phyloP scores from a whole-genome alignment of 1,140 invertebrate genomes.

The Bombus confusus region DNA sequence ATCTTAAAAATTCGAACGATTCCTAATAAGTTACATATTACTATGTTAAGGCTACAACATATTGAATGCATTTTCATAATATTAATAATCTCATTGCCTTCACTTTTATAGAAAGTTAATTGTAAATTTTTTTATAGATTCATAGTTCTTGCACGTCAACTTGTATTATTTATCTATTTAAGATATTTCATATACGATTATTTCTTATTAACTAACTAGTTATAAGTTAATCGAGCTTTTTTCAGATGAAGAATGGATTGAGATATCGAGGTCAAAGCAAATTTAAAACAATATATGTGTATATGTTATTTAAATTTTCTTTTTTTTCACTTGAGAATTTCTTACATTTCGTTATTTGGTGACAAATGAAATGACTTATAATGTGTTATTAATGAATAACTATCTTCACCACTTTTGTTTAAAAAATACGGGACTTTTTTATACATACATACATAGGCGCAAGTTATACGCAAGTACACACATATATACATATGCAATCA shows the following conservation, averaged over 20 bases:
- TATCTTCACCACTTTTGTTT: slow-evolving; percentile 50
- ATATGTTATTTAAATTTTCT: slow-evolving; percentile 45
- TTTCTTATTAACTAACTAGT: slow-evolving; percentile 42
- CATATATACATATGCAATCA: slow-evolving; percentile 58
- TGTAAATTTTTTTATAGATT: slow-evolving; percentile 49
- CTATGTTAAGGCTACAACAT: slow-evolving; percentile 50
- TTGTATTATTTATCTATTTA: slow-evolving; percentile 33
- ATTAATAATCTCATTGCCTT: slow-evolving; percentile 53
- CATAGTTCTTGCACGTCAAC: slow-evolving; percentile 32
- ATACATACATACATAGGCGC: slow-evolving; percentile 67
- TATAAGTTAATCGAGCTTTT: slow-evolving; percentile 37
- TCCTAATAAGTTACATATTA: slow-evolving; percentile 51
- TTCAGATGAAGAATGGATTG: slow-evolving; percentile 33
- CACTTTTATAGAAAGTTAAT: slow-evolving; percentile 54
- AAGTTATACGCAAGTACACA: slow-evolving; percentile 58
- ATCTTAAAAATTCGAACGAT: slow-evolving; percentile 49
- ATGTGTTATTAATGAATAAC: slow-evolving; percentile 50
- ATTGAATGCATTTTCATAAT: slow-evolving; percentile 41
- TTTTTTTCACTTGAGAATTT: slow-evolving; percentile 34
- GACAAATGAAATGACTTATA: slow-evolving; percentile 46
- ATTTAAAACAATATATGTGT: slow-evolving; percentile 40
- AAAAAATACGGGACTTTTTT: slow-evolving; percentile 63
- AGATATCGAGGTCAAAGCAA: slow-evolving; percentile 48
- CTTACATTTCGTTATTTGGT: slow-evolving; percentile 47
- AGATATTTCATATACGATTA: slow-evolving; percentile 34